Evolutionary conservation across 2,888 invertebrate species (phyloP), one percentile per base, ranked within the genome.

Genomic region (Drosophila testacea): DNA sequence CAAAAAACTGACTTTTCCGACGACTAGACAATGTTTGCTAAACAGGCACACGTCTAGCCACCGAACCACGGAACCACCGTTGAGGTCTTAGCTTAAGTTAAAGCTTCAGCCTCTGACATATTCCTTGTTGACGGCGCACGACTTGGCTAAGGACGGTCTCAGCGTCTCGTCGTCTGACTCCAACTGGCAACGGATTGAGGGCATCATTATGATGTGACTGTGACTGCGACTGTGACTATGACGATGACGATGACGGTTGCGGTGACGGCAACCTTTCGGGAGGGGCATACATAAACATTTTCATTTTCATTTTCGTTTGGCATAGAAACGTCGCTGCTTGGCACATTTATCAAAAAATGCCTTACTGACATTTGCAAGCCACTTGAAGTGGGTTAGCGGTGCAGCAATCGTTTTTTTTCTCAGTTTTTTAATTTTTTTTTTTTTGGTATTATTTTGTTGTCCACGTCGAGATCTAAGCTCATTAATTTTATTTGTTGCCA

Each of bases 141-240:
- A 86, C 73, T 83, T 85, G 70, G 48, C 60, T 79, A 73, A 73
- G 87, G 85, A 82, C 82, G 72, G 76, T 50, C 70, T 46, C n/a
- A 22, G 32, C 9, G 56, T 52, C 61, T 61, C 41, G 38, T 34
- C 62, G 41, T 54, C 79, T 74, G 73, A 61, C 81, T 72, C 79
- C 72, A 69, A 61, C 81, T 72, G 69, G 64, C 68, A 68, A 72
- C 78, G 63, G 88, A 86, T 88, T 80, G 85, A 82, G 85, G 85
- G 85, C 85, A 86, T 88, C 86, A 86, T 86, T 86, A 85, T 88
- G 88, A 86, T 80, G 83, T 83, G 81, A 73, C 84, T 83, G 79
- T 72, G 84, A 81, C 77, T 68, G 62, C 42, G 32, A 36, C 61
- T 28, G 16, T 10, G 32, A 57, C 57, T 16, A 16, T 51, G 44